Percentiles rank a stretch among this genome's conserved stretches.
These are phyloP conservation scores for Cebidichthys violaceus DNA, from an alignment of 2,113 vertebrate genomes.

Conservation along the genomic window DNA sequence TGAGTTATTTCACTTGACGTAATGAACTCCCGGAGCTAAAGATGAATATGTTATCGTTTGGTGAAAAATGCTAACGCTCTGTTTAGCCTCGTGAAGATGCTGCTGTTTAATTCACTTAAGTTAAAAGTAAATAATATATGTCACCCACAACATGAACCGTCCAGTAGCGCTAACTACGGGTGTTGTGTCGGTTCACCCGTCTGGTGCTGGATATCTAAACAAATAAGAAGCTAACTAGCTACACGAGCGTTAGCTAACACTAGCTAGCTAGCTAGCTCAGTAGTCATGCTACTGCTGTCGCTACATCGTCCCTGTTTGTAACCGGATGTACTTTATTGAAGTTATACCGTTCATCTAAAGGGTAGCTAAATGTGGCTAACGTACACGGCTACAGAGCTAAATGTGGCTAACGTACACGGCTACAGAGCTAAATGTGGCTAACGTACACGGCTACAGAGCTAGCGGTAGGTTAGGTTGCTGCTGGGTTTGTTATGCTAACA, in stretches of 20 bases:
- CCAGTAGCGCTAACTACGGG: not conserved
- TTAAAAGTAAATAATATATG: not conserved
- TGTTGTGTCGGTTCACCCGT: too few species aligned
- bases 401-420: not conserved
- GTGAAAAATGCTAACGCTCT: too few species aligned
- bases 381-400: too few species aligned
- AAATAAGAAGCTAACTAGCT: too few species aligned
- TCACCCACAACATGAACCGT: rapidly evolving
- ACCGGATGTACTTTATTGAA: not conserved
- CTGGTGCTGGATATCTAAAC: too few species aligned
- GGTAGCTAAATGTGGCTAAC: not conserved
- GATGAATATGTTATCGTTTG: too few species aligned
- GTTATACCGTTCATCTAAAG: not conserved
- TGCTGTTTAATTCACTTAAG: not conserved
- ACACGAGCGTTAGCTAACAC: too few species aligned
- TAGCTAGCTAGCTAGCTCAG: not conserved
- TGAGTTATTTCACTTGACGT: too few species aligned
- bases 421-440: not conserved
- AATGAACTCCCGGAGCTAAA: too few species aligned
- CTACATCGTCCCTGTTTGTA: not conserved
- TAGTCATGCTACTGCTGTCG: not conserved
- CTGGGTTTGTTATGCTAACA: slow-evolving; percentile 10
- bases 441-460: not conserved
- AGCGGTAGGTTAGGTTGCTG: not conserved
- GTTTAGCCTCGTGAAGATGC: not conserved